Percentiles rank a stretch among this genome's conserved stretches.
These are phyloP conservation scores for Lepidocyrtoides sp. DNA, from an alignment of 2,888 invertebrate species.

Conservation along the genomic window DNA sequence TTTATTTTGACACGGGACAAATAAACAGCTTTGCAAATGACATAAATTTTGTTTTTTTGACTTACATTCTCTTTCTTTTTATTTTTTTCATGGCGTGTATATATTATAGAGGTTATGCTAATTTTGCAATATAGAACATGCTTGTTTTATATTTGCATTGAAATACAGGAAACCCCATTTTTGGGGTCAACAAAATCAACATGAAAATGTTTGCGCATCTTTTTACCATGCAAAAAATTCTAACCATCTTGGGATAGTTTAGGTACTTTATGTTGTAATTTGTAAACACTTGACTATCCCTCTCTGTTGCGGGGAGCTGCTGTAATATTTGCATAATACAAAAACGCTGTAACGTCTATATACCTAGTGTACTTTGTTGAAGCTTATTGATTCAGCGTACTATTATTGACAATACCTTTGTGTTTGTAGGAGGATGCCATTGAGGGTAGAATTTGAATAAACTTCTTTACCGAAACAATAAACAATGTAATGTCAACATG, in stretches of 20 bases:
- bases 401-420: too few species aligned
- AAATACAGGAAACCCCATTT: too few species aligned
- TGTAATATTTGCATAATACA: too few species aligned
- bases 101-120: not conserved
- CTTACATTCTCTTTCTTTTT: not conserved
- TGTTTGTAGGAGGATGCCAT: too few species aligned
- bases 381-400: too few species aligned
- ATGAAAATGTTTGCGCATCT: not conserved
- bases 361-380: not conserved
- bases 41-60: not conserved
- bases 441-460: too few species aligned
- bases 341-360: not conserved
- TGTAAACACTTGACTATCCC: not conserved
- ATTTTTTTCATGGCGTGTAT: not conserved
- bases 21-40: constrained; percentile 41
- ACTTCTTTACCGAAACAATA: too few species aligned
- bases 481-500: too few species aligned
- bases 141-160: too few species aligned
- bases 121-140: too few species aligned
- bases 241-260: not conserved
- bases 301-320: too few species aligned
- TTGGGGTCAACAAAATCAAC: not conserved
- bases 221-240: not conserved
- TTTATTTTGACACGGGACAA: constrained; percentile 51
- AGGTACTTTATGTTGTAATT: not conserved